phyloP scores from a whole-genome alignment of 2,113 vertebrate genomes.

The Sisor rabdophorus region DNA sequence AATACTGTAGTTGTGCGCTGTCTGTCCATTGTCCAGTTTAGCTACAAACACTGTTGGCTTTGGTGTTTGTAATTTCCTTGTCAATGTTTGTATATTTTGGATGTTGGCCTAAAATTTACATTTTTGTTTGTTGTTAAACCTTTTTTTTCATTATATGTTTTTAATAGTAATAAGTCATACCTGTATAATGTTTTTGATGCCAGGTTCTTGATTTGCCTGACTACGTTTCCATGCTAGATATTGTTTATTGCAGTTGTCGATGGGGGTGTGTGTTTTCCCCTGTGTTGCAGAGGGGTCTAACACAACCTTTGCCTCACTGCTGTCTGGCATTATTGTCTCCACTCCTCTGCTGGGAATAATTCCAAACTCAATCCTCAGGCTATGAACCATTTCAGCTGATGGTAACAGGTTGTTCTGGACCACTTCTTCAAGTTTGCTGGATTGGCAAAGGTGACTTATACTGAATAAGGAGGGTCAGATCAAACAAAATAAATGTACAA shows the following conservation, averaged over 20 bases:
- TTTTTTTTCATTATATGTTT: background rate
- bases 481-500: background rate
- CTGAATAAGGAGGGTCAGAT: constrained; percentile 53
- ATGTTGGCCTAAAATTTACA: constrained; percentile 69
- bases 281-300: background rate
- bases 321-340: background rate
- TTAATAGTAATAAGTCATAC: constrained; percentile 50
- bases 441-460: constrained; percentile 64
- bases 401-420: constrained; percentile 71
- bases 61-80: constrained; percentile 43
- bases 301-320: background rate
- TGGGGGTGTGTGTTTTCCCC: constrained; percentile 33
- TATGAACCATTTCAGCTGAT: constrained; percentile 72
- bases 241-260: constrained; percentile 54
- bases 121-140: background rate
- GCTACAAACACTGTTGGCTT: constrained; percentile 47
- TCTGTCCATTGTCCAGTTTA: constrained; percentile 26
- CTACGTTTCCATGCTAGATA: constrained; percentile 53
- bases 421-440: constrained; percentile 64
- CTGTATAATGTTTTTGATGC: constrained; percentile 56
- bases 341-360: constrained; percentile 45
- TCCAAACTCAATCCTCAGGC: constrained; percentile 67
- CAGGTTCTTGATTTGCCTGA: constrained; percentile 14
- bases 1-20: constrained; percentile 70
- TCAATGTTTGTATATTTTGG: constrained; percentile 42